phyloP scores from a whole-genome alignment of 2,113 vertebrate species.

The Ictalurus punctatus region DNA sequence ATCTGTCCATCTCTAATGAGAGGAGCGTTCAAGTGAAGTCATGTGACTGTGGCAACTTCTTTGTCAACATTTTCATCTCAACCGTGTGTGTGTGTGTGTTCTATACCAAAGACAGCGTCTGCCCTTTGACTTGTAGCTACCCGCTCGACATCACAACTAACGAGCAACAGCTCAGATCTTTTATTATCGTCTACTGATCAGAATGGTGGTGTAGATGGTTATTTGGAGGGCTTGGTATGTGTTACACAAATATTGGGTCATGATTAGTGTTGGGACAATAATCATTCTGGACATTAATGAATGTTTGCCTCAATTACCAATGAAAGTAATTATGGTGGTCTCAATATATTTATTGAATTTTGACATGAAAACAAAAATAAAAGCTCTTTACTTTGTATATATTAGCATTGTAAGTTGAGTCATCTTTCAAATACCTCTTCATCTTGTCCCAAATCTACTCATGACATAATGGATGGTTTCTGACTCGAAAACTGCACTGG shows the following conservation, averaged over 20 bases:
- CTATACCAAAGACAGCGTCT: constrained; percentile 87
- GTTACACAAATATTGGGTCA: constrained; percentile 61
- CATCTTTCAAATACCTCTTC: background rate
- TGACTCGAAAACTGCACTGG: background rate
- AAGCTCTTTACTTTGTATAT: constrained; percentile 33
- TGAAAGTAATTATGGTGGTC: constrained; percentile 39
- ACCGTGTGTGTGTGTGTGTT: constrained; percentile 63
- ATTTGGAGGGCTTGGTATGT: constrained; percentile 59
- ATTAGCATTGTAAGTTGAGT: constrained; percentile 14
- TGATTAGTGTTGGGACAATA: constrained; percentile 36
- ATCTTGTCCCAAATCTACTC: background rate
- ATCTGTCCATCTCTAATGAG: constrained; percentile 74
- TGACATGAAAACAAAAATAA: constrained; percentile 35
- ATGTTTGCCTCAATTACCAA: constrained; percentile 27
- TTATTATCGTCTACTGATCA: constrained; percentile 34
- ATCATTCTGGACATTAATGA: constrained; percentile 29
- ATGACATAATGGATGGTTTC: background rate
- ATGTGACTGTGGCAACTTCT: constrained; percentile 70
- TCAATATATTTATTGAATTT: constrained; percentile 46
- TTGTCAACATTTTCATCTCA: constrained; percentile 64
- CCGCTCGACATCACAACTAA: constrained; percentile 58
- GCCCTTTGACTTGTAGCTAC: constrained; percentile 60
- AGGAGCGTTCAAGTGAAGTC: constrained; percentile 78
- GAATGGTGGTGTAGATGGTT: constrained; percentile 52
- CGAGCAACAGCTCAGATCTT: constrained; percentile 34